A percentile compares a stretch with the other conserved stretches of the same genome.
These are phyloP conservation scores for Cenopis cana DNA, from an alignment of 2,888 invertebrate species.

Conservation along the genomic window DNA sequence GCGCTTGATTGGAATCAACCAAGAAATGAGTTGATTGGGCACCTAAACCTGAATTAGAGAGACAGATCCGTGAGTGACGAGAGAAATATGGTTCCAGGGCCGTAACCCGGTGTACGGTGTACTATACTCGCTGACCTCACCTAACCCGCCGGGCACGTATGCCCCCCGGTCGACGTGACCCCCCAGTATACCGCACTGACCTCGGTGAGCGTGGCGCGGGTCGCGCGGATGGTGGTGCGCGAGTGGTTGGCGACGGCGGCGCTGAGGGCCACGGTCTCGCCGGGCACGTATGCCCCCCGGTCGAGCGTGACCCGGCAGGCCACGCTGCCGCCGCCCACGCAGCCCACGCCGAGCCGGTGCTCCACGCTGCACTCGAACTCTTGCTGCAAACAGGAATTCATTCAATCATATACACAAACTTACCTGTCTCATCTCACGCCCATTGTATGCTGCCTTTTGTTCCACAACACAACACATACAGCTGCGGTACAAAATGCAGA, in stretches of 20 bases:
- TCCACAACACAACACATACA: too few species aligned
- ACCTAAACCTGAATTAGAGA: too few species aligned
- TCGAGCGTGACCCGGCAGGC: constrained; percentile 94
- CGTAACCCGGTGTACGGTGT: too few species aligned
- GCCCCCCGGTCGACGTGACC: background rate
- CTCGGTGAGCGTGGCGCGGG: constrained; percentile 90
- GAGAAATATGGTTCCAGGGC: too few species aligned
- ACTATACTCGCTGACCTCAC: too few species aligned
- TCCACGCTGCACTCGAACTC: constrained; percentile 96
- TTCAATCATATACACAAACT: background rate
- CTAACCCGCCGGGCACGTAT: too few species aligned
- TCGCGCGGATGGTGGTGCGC: constrained; percentile 92
- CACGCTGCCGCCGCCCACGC: constrained; percentile 95
- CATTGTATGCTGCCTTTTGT: too few species aligned
- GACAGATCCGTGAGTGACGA: too few species aligned
- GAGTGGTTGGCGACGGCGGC: constrained; percentile 95
- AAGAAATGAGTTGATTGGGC: too few species aligned
- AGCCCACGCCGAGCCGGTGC: constrained; percentile 94
- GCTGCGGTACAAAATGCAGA: too few species aligned
- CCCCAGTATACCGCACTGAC: constrained; percentile 57
- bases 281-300: constrained; percentile 97
- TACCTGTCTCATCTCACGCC: too few species aligned
- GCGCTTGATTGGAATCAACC: too few species aligned
- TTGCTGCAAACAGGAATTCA: constrained; percentile 64
- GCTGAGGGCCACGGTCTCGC: constrained; percentile 94